Evolutionary conservation across 2,797 vertebrate species (phyloP).

Genomic region (Emydoidea blandingii): DNA sequence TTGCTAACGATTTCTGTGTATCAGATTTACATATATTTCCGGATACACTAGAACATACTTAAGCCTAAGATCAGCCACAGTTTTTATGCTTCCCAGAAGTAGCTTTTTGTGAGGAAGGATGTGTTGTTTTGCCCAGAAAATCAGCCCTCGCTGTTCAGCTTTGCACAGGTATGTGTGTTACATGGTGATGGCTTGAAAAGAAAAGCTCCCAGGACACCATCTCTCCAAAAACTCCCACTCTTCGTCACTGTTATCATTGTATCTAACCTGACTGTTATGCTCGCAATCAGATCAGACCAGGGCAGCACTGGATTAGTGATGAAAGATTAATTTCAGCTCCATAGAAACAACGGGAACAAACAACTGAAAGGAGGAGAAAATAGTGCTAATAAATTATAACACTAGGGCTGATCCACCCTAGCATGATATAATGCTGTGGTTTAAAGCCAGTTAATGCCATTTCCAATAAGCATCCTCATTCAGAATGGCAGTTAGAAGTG

Average conservation of each 20-base stretch:
- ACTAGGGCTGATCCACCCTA: constrained; percentile 5
- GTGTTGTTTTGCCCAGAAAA: background rate
- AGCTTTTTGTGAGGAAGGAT: background rate
- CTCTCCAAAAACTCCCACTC: fast-evolving
- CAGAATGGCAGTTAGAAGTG: background rate
- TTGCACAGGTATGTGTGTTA: background rate
- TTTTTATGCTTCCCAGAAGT: background rate
- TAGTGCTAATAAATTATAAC: constrained; percentile 13
- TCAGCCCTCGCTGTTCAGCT: background rate
- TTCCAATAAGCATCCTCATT: constrained; percentile 56
- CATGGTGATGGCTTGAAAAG: background rate
- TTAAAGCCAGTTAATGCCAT: constrained; percentile 40
- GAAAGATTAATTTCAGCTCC: background rate
- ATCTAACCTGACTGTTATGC: background rate
- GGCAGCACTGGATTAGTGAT: background rate
- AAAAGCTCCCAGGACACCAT: background rate
- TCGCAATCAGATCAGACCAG: background rate
- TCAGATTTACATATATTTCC: background rate
- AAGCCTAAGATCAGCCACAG: too few species aligned
- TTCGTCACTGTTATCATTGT: background rate
- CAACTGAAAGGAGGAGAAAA: background rate
- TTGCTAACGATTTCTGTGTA: background rate
- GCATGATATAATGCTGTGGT: background rate
- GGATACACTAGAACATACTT: background rate
- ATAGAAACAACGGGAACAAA: background rate